These are phyloP conservation scores for Lateolabrax maculatus DNA, from an alignment of 2,797 vertebrate genomes.

Conservation along the genomic window DNA sequence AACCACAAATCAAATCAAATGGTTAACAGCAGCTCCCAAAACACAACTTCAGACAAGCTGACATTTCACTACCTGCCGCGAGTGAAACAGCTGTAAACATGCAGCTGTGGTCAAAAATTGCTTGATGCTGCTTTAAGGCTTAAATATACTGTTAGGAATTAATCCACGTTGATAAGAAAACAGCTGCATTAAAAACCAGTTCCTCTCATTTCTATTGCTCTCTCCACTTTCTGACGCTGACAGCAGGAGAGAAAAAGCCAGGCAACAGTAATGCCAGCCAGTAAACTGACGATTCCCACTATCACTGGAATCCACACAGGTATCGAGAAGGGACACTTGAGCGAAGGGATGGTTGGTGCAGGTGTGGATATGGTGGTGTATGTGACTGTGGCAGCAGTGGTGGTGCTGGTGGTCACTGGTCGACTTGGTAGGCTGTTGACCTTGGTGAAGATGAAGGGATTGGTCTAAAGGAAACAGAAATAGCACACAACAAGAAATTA, in stretches of 20 bases:
- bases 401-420: slow-evolving; percentile 24
- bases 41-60: not conserved
- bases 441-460: slow-evolving; percentile 89
- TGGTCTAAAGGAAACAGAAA: slow-evolving; percentile 79
- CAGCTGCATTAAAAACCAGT: slow-evolving; percentile 67
- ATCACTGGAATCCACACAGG: slow-evolving; percentile 87
- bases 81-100: slow-evolving; percentile 4
- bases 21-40: not conserved
- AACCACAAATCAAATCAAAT: not conserved
- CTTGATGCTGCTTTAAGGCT: not conserved
- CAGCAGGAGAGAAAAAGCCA: slow-evolving; percentile 61
- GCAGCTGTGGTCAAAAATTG: not conserved
- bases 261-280: slow-evolving; percentile 73
- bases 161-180: not conserved
- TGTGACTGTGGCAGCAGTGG: not conserved
- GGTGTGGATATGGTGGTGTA: not conserved
- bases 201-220: slow-evolving; percentile 19
- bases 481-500: not conserved
- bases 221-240: not conserved
- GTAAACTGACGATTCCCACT: slow-evolving; percentile 76
- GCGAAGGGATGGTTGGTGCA: not conserved
- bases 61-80: not conserved
- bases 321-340: slow-evolving; percentile 49
- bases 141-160: not conserved
- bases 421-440: slow-evolving; percentile 82